A percentile compares a stretch with the other conserved stretches of the same genome.
Conservation (phyloP, 2,113 vertebrate species). For the Oxygymnocypris stewartii region DNA sequence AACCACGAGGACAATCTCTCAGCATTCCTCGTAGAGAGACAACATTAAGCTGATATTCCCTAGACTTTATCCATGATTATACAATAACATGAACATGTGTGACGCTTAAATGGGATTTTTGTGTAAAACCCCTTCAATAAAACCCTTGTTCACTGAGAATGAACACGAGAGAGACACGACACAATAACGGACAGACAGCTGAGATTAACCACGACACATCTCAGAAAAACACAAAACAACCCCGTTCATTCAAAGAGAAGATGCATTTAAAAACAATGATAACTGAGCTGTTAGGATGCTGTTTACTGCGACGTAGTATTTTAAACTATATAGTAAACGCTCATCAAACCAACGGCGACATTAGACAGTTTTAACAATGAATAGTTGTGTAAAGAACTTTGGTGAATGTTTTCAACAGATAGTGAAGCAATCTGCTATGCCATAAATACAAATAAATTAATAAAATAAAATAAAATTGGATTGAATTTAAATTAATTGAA, state of each 20-base stretch:
- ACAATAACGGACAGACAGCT: background rate
- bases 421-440: too few relatives aligned
- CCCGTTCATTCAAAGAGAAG: background rate
- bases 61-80: background rate
- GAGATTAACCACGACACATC: background rate
- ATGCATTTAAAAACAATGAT: background rate
- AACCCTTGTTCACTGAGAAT: background rate
- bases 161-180: background rate
- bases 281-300: background rate
- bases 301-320: background rate
- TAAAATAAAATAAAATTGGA: too few relatives aligned
- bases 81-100: slow-evolving; percentile 8
- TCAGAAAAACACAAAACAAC: too few relatives aligned
- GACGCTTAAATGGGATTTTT: background rate
- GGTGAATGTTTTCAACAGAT: too few relatives aligned
- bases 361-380: too few relatives aligned
- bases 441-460: too few relatives aligned
- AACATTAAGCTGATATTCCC: slow-evolving; percentile 8
- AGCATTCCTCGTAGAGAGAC: too few relatives aligned
- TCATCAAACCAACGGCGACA: background rate
- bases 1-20: background rate
- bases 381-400: too few relatives aligned
- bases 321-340: background rate
- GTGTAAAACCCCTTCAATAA: background rate
- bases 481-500: too few relatives aligned